These are phyloP conservation scores for Amiota mariae DNA, from an alignment of 2,888 invertebrate genomes.

Conservation along the genomic window DNA sequence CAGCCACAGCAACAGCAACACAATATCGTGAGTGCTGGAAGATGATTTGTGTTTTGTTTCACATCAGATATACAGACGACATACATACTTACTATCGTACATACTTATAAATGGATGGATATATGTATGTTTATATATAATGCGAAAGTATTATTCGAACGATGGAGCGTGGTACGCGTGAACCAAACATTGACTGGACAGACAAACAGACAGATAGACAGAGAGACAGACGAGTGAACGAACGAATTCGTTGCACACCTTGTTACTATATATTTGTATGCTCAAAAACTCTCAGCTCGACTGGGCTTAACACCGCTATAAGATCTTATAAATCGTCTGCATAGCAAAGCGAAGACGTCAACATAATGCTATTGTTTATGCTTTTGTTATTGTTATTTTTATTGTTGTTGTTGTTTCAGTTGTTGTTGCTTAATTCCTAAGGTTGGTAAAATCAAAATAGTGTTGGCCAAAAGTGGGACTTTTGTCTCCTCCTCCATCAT, in stretches of 20 bases:
- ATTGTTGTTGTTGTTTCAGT: not conserved
- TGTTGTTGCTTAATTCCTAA: too few species aligned
- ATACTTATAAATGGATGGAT: too few species aligned
- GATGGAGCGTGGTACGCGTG: constrained; percentile 8
- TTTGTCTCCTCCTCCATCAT: constrained; percentile 7
- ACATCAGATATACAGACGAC: not conserved
- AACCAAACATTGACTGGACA: not conserved
- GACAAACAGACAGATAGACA: not conserved
- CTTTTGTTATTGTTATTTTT: constrained; percentile 13
- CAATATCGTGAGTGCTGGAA: constrained; percentile 72
- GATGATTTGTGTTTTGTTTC: constrained; percentile 65
- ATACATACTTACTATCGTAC: too few species aligned
- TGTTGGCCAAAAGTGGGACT: not conserved
- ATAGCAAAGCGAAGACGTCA: constrained; percentile 1
- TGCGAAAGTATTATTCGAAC: constrained; percentile 6
- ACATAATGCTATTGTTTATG: not conserved
- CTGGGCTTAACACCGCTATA: not conserved
- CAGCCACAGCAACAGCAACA: constrained; percentile 32
- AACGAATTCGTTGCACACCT: constrained; percentile 12
- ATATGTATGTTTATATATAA: too few species aligned
- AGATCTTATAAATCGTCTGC: not conserved
- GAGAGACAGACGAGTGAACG: not conserved
- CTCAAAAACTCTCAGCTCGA: not conserved
- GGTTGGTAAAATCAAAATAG: not conserved
- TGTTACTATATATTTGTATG: constrained; percentile 18